These are phyloP conservation scores for Vimba vimba DNA, from an alignment of 2,113 vertebrate genomes.

Conservation along the genomic window DNA sequence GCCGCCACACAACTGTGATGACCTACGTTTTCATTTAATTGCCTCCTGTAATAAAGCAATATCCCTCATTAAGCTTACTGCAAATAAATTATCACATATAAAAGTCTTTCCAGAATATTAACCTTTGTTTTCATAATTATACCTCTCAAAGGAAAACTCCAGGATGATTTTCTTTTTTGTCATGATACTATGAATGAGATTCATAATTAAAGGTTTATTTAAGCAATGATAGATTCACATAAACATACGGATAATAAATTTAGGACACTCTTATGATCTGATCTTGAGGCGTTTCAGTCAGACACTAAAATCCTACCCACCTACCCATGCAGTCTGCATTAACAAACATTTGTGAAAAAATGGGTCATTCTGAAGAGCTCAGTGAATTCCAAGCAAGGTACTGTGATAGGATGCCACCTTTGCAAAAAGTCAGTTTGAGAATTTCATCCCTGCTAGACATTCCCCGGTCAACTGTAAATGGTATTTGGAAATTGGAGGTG, in stretches of 20 bases:
- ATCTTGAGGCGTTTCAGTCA: no score
- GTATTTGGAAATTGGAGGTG: no score
- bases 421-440: no score
- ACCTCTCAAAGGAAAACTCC: neutral
- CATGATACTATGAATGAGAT: neutral
- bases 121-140: neutral
- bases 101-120: neutral
- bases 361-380: no score
- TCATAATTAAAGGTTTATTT: neutral
- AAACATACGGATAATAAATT: neutral
- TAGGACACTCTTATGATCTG: neutral
- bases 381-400: no score
- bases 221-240: slow-evolving; percentile 12
- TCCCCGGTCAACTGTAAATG: no score
- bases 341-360: no score
- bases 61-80: neutral
- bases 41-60: neutral
- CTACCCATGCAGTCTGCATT: no score
- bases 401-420: no score
- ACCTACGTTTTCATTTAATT: neutral
- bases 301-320: no score
- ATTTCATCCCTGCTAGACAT: no score
- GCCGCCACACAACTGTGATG: neutral
- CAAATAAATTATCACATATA: neutral
- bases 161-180: neutral